These are phyloP conservation scores for Drosophila suzukii DNA, from an alignment of 1,140 invertebrate genomes.

Conservation along the genomic window DNA sequence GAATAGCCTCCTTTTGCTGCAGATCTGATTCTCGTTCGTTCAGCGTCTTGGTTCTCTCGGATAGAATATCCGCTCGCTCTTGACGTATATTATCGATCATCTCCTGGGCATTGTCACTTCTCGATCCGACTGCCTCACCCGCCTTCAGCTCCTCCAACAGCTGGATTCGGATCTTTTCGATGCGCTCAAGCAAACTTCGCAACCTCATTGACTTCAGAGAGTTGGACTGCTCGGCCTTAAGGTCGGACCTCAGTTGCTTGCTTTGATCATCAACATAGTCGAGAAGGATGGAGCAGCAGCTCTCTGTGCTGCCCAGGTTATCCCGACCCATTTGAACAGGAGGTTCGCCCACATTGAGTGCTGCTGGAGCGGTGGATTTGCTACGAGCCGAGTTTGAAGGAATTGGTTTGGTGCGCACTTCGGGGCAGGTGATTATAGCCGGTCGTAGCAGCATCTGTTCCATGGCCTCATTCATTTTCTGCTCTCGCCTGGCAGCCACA, in stretches of 20 bases:
- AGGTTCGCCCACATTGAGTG: conserved; percentile 61
- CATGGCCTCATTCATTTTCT: conserved; percentile 75
- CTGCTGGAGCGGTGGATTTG: conserved; percentile 1
- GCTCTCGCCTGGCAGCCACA: conserved; percentile 42
- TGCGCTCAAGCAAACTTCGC: conserved; percentile 56
- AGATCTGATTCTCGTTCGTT: conserved; percentile 57
- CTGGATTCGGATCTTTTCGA: conserved; percentile 62
- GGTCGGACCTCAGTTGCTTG: conserved; percentile 64
- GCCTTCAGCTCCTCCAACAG: conserved; percentile 62
- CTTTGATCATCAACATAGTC: conserved; percentile 79
- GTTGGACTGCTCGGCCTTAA: conserved; percentile 50
- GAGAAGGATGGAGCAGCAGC: conserved; percentile 66
- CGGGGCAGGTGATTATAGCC: conserved; percentile 75
- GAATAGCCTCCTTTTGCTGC: conserved; percentile 67
- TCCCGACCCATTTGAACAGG: conserved; percentile 1
- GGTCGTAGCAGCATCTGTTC: conserved; percentile 72
- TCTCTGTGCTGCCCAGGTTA: conserved; percentile 43
- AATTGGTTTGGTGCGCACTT: conserved; percentile 27
- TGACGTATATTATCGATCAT: conserved; percentile 66
- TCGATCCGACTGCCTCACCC: conserved; percentile 25
- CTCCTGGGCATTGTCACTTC: conserved; percentile 47
- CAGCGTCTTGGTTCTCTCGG: conserved; percentile 24
- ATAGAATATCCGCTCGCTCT: conserved; percentile 59
- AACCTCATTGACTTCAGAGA: conserved; percentile 53
- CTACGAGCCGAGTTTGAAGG: neutral